Evolutionary conservation across 2,113 vertebrate genomes (phyloP).

Genomic region (Heterotilapia buettikoferi): DNA sequence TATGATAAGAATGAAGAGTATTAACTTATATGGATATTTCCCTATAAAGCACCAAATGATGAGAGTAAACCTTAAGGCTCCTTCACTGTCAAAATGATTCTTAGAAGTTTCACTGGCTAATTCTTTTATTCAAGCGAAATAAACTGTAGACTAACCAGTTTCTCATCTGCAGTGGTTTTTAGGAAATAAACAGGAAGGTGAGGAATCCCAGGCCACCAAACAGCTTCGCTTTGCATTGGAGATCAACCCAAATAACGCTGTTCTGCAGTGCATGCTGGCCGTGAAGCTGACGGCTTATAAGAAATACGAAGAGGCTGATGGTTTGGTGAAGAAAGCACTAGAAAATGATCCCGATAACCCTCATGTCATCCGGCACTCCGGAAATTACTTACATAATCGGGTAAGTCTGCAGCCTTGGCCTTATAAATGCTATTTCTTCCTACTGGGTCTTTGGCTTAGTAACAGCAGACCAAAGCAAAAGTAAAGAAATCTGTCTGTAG

Average conservation of each 20-base stretch:
- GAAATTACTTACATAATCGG: background rate
- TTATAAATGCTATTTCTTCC: rapidly evolving
- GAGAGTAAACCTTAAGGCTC: rapidly evolving
- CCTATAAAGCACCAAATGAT: background rate
- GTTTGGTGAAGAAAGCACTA: background rate
- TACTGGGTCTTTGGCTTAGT: too few relatives aligned
- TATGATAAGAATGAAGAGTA: background rate
- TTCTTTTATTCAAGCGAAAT: rapidly evolving
- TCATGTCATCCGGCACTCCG: background rate
- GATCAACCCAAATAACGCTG: background rate
- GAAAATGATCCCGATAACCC: background rate
- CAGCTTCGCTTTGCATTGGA: background rate
- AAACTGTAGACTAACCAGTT: rapidly evolving
- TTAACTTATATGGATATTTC: background rate
- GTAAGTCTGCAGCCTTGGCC: background rate
- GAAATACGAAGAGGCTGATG: rapidly evolving
- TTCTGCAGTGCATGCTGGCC: background rate
- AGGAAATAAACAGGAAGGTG: rapidly evolving
- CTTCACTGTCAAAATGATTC: rapidly evolving
- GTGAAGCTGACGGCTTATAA: rapidly evolving
- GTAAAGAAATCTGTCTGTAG: too few relatives aligned
- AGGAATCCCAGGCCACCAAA: background rate
- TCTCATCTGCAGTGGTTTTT: background rate
- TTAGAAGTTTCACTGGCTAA: rapidly evolving
- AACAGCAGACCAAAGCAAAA: too few relatives aligned